Conservation (phyloP, 2,113 vertebrate genomes). For the Sprattus sprattus region DNA sequence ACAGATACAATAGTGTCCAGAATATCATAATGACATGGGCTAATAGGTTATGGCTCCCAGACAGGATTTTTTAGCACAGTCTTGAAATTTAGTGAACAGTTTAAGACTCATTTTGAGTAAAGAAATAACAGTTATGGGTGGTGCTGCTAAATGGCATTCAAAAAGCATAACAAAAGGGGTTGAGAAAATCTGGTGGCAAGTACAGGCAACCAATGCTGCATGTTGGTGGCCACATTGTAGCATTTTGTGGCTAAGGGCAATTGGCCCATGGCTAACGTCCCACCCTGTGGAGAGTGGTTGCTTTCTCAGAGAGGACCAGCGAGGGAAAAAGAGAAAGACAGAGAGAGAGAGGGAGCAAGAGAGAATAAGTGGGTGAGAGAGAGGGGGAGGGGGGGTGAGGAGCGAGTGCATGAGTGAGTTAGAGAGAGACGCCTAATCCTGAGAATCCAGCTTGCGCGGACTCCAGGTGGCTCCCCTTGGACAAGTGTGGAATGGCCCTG, state of each 20-base stretch:
- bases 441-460: conserved; percentile 54
- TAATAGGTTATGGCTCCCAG: too few relatives aligned
- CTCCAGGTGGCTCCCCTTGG: conserved; percentile 31
- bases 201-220: background rate
- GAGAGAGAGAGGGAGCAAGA: conserved; percentile 26
- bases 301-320: background rate
- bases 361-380: background rate
- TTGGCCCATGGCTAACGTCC: background rate
- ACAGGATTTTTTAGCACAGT: too few relatives aligned
- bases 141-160: too few relatives aligned
- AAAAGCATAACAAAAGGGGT: too few relatives aligned
- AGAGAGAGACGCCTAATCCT: conserved; percentile 48
- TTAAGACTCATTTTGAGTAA: too few relatives aligned
- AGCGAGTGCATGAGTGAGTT: conserved; percentile 17
- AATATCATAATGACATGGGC: too few relatives aligned
- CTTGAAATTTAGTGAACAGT: too few relatives aligned
- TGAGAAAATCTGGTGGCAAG: background rate
- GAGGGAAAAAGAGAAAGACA: background rate
- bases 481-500: background rate
- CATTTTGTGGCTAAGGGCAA: background rate
- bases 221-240: background rate
- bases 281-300: background rate
- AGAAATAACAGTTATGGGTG: too few relatives aligned
- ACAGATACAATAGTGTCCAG: too few relatives aligned
- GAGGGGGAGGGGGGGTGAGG: background rate